Evolutionary conservation across 2,797 vertebrate genomes (phyloP).

Genomic region (Cyclura pinguis): DNA sequence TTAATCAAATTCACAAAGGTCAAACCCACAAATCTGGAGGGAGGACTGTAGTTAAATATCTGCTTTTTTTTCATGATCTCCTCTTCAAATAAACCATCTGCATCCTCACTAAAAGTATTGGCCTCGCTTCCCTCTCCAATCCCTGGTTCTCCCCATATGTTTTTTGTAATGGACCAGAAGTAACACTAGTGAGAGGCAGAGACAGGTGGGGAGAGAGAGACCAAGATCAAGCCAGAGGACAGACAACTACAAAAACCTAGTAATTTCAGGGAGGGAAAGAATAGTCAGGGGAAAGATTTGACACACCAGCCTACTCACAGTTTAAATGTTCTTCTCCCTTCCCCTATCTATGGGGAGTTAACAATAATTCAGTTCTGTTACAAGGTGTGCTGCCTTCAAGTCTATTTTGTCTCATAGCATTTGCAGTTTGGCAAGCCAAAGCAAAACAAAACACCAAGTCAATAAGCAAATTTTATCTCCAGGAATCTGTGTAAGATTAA

Average conservation of each 20-base stretch:
- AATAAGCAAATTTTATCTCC: not conserved
- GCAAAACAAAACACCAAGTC: not conserved
- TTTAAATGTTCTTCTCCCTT: not conserved
- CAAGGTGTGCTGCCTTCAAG: not conserved
- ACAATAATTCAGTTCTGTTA: not conserved
- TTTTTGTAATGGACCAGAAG: not conserved
- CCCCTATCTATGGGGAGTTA: not conserved
- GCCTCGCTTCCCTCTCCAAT: not conserved
- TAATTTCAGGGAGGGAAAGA: not conserved
- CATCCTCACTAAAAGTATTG: not conserved
- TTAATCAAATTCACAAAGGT: too few species aligned
- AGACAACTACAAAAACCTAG: not conserved
- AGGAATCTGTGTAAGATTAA: not conserved
- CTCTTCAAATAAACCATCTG: not conserved
- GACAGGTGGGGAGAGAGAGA: too few species aligned
- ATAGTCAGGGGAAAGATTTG: not conserved
- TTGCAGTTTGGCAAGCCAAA: not conserved
- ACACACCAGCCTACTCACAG: not conserved
- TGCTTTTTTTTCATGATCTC: not conserved
- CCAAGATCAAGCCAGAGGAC: not conserved
- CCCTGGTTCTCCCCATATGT: not conserved
- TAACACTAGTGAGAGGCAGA: not conserved
- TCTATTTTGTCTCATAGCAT: not conserved
- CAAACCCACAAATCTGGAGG: too few species aligned
- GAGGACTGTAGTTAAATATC: not conserved